Evolutionary conservation across 2,797 vertebrate species (phyloP), one percentile per base, ranked within the genome.

Genomic region (Toxotes lorentzi): DNA sequence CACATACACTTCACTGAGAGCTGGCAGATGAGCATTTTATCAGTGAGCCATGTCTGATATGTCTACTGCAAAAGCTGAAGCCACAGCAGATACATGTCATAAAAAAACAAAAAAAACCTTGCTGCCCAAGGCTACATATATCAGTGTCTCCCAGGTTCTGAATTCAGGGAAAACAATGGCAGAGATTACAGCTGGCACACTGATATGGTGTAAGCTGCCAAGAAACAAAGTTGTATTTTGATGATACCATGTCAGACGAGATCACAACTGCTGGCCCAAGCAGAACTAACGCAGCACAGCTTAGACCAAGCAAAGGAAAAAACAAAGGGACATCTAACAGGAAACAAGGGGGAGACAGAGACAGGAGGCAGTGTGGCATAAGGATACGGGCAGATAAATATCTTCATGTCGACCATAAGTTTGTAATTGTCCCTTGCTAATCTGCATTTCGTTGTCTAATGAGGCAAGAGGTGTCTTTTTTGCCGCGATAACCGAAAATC

Each of bases 151-250:
- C 53, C 65, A 73, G 71, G 21, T 69, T 82, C 35, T 80, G 70
- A 68, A 76, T 70, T 68, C 40, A 70, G 35, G 32, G 27, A 23
- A 76, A 78, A 70, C 53, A 84, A 68, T 58, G 59, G 43, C 70
- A 74, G 73, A 81, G 79, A 81, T 89, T 83, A 82, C 59, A 79
- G 79, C 88, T 79, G 80, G 61, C 77, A 72, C 50, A 66, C 35
- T 76, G 85, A 84, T 79, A 35, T 19, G 59, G 62, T 27, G 5
- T n/a, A 35, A 34, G 27, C 60, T 84, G 78, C 79, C 80, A 76
- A 76, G 45, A 82, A 57, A 60, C 35, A 78, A 84, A 83, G 78
- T 72, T 84, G 84, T 63, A 65, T 79, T 86, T 78, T 81, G 63
- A 84, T 80, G 81, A 81, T 62, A 76, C 23, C 59, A 62, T 43